Evolutionary conservation across 2,888 invertebrate genomes (phyloP).

Genomic region (Pandemis corylana): DNA sequence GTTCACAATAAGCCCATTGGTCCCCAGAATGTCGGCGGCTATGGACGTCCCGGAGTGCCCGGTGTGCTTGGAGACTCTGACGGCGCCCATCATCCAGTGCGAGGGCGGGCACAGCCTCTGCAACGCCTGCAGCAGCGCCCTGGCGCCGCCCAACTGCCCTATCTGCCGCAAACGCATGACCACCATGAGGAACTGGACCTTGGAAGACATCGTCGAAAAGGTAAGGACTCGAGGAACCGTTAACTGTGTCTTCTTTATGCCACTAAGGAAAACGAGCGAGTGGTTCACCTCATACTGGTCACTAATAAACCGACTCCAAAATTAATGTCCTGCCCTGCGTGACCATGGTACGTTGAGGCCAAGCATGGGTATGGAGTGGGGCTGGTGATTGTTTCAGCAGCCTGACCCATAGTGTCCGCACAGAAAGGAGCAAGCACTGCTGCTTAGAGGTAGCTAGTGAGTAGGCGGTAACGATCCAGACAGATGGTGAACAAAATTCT

Average conservation of each 20-base stretch:
- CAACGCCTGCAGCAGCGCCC: constrained; percentile 61
- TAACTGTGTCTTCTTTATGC: not conserved
- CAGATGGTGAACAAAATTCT: too few species aligned
- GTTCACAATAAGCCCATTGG: too few species aligned
- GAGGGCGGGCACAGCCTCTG: constrained; percentile 77
- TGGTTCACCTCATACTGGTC: too few species aligned
- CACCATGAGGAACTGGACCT: constrained; percentile 75
- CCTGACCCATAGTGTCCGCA: too few species aligned
- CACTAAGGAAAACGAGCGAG: not conserved
- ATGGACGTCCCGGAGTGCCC: constrained; percentile 75
- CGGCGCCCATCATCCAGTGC: constrained; percentile 73
- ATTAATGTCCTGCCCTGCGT: too few species aligned
- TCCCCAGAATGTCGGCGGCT: constrained; percentile 40
- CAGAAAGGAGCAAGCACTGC: too few species aligned
- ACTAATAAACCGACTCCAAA: too few species aligned
- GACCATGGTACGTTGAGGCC: too few species aligned
- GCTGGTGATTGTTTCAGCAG: too few species aligned
- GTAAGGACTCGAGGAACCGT: constrained; percentile 48
- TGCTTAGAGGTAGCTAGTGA: too few species aligned
- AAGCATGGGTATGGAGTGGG: too few species aligned
- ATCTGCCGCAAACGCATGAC: constrained; percentile 76
- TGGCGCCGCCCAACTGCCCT: constrained; percentile 70
- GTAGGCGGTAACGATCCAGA: too few species aligned
- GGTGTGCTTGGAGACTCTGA: constrained; percentile 72
- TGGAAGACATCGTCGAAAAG: constrained; percentile 70